Evolutionary conservation across 1,140 invertebrate species (phyloP).

Genomic region (Solen grandis): DNA sequence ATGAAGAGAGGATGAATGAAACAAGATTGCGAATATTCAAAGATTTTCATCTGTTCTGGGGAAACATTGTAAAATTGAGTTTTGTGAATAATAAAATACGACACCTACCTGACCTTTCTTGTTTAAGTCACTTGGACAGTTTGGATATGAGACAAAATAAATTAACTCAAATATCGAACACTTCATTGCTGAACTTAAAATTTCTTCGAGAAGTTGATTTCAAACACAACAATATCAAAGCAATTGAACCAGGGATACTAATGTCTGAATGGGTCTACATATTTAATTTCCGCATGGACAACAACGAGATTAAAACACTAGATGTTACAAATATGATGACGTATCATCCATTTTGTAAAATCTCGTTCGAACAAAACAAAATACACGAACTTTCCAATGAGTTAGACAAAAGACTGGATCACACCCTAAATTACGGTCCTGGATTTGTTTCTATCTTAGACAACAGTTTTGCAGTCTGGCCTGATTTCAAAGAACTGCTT

Average conservation of each 20-base stretch:
- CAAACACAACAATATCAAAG: slow-evolving; percentile 16
- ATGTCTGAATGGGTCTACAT: background rate
- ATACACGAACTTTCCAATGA: slow-evolving; percentile 14
- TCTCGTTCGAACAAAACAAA: slow-evolving; percentile 12
- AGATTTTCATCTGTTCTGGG: slow-evolving; percentile 1
- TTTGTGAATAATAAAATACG: slow-evolving; percentile 27
- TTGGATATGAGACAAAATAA: slow-evolving; percentile 8
- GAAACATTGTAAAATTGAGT: slow-evolving; percentile 1
- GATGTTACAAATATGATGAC: slow-evolving; percentile 34
- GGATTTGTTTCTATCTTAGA: slow-evolving; percentile 23
- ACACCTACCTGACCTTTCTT: slow-evolving; percentile 7
- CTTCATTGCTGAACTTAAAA: slow-evolving; percentile 12
- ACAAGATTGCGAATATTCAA: background rate
- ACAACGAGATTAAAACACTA: slow-evolving; percentile 27
- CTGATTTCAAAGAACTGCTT: slow-evolving; percentile 29
- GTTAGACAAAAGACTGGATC: background rate
- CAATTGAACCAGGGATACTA: slow-evolving; percentile 8
- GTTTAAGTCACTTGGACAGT: slow-evolving; percentile 15
- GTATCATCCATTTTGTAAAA: slow-evolving; percentile 10
- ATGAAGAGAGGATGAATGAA: background rate
- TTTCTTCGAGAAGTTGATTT: slow-evolving; percentile 3
- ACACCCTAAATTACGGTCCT: slow-evolving; percentile 32
- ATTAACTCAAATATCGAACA: slow-evolving; percentile 10
- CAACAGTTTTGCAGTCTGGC: slow-evolving; percentile 15
- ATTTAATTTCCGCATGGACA: slow-evolving; percentile 8